phyloP scores from a whole-genome alignment of 1,140 invertebrate genomes.

The Caenorhabditis brenneri region DNA sequence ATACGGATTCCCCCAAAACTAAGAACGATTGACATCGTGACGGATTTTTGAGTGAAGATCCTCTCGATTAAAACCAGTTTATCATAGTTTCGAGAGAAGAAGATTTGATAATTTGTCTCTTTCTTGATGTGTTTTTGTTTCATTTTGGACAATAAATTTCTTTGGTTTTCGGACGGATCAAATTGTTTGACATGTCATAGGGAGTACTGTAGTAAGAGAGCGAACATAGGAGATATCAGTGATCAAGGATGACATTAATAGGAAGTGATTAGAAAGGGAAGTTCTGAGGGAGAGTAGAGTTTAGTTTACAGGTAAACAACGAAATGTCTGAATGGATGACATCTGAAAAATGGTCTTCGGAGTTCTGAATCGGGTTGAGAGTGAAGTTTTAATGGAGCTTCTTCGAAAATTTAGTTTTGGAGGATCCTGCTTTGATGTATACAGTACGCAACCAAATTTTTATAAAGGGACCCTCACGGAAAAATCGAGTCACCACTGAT shows the following conservation, averaged over 20 bases:
- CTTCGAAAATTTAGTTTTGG: too few species aligned
- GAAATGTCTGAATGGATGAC: too few species aligned
- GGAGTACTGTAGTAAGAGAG: not conserved
- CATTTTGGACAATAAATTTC: not conserved
- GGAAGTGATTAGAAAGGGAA: not conserved
- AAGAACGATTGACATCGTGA: conserved; percentile 10
- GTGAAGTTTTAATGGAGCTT: too few species aligned
- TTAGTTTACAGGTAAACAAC: too few species aligned
- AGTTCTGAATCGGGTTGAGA: too few species aligned
- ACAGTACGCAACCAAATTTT: too few species aligned
- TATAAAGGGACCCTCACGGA: too few species aligned
- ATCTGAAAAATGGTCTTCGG: too few species aligned
- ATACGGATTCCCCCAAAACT: not conserved
- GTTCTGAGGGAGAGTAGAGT: not conserved
- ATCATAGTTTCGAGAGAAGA: conserved; percentile 10
- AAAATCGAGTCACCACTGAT: too few species aligned
- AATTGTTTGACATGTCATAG: not conserved
- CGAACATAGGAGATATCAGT: too few species aligned
- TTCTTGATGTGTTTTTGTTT: not conserved
- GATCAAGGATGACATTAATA: not conserved
- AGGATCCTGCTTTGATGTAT: too few species aligned
- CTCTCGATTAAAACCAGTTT: not conserved
- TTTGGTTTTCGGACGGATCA: not conserved
- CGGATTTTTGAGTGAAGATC: not conserved
- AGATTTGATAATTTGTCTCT: not conserved